phyloP scores from a whole-genome alignment of 2,113 vertebrate species.

The Caranx ignobilis region DNA sequence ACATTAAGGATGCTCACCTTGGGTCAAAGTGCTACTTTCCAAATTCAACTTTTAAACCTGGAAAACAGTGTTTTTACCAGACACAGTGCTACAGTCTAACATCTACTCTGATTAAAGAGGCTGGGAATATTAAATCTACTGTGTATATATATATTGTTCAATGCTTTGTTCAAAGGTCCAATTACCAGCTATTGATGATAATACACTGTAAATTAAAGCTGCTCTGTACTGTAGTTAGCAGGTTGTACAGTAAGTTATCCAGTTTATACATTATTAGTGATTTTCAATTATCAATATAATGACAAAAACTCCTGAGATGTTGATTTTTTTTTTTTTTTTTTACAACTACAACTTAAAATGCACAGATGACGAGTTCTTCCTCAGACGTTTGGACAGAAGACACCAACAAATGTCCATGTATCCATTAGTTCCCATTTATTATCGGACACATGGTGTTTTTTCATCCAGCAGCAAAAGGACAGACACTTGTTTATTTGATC shows the following conservation, averaged over 20 bases:
- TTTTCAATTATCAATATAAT: not conserved
- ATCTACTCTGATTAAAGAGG: not conserved
- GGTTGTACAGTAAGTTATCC: constrained; percentile 12
- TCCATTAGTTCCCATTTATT: constrained; percentile 71
- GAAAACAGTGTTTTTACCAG: constrained; percentile 47
- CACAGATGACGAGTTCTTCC: not conserved
- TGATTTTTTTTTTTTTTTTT: not conserved
- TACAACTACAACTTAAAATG: not conserved
- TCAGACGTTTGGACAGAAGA: constrained; percentile 60
- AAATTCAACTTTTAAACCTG: constrained; percentile 50
- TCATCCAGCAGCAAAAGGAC: constrained; percentile 54
- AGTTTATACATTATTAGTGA: not conserved
- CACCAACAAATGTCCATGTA: constrained; percentile 68
- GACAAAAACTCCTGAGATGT: not conserved
- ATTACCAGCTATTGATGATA: not conserved
- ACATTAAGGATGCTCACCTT: constrained; percentile 68
- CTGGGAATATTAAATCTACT: no score
- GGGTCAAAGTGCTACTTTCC: constrained; percentile 50
- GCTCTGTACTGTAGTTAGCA: not conserved
- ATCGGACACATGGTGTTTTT: constrained; percentile 59
- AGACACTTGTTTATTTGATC: constrained; percentile 49
- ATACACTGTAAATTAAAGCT: not conserved
- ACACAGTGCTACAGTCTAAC: constrained; percentile 1
- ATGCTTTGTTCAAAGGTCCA: no score
- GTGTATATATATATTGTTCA: not conserved